Percentiles rank a stretch among this genome's conserved stretches.
Conservation (phyloP, 2,888 invertebrate species). For the Proisotoma minuta region DNA sequence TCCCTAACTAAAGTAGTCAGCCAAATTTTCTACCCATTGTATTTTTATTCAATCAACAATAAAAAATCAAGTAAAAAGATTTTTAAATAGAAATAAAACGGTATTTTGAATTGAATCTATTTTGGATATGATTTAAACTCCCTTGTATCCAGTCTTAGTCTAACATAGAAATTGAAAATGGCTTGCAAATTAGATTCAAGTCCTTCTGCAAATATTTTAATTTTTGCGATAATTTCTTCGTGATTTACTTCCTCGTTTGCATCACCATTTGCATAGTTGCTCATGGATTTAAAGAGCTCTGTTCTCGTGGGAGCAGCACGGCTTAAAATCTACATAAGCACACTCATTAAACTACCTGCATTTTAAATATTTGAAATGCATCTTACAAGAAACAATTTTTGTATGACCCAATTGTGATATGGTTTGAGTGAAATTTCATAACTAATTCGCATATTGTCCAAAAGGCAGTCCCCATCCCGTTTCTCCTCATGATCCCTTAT, state of each 20-base stretch:
- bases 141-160: background rate
- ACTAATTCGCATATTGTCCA: background rate
- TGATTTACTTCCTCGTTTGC: background rate
- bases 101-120: too few relatives aligned
- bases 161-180: slow-evolving; percentile 12
- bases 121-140: background rate
- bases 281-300: background rate
- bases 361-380: background rate
- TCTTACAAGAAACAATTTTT: slow-evolving; percentile 4
- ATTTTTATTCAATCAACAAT: too few relatives aligned
- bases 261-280: background rate
- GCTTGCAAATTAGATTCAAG: slow-evolving; percentile 4
- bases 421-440: background rate
- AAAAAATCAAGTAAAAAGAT: too few relatives aligned
- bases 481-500: slow-evolving; percentile 1
- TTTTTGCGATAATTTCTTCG: background rate
- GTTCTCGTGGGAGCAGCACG: slow-evolving; percentile 3
- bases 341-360: background rate
- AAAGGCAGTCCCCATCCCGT: background rate
- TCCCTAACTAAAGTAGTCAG: background rate
- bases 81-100: too few relatives aligned
- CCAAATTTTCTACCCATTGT: too few relatives aligned
- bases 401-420: slow-evolving; percentile 10
- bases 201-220: background rate
- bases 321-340: background rate